Evolutionary conservation across 2,113 vertebrate species (phyloP).

Genomic region (Aphelocoma coerulescens): DNA sequence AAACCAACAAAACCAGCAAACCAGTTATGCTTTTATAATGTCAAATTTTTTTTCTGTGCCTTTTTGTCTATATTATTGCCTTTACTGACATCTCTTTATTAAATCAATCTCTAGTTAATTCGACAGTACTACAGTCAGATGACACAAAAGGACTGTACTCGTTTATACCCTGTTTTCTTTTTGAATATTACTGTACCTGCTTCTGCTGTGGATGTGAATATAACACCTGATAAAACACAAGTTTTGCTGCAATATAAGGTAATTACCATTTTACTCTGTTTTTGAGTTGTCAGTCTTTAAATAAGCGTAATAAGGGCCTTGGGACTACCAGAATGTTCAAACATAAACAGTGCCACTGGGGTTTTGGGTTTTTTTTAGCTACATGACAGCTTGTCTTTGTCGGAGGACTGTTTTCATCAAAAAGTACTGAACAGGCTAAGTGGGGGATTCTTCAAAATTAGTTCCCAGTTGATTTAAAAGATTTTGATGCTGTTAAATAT

Average conservation of each 20-base stretch:
- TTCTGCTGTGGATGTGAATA: slow-evolving; percentile 86
- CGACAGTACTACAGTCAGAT: slow-evolving; percentile 80
- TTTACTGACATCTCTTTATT: neutral
- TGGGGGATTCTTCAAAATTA: neutral
- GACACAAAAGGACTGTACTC: slow-evolving; percentile 72
- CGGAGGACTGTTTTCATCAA: neutral
- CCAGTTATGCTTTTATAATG: neutral
- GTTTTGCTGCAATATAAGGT: slow-evolving; percentile 95
- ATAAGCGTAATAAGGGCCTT: neutral
- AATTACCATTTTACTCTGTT: neutral
- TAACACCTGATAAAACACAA: slow-evolving; percentile 94
- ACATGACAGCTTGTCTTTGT: neutral
- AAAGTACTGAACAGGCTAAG: neutral
- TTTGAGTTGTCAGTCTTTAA: neutral
- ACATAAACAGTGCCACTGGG: neutral
- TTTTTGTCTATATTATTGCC: neutral
- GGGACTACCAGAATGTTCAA: neutral
- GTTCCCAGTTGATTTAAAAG: neutral
- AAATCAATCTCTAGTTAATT: slow-evolving; percentile 76
- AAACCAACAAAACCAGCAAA: neutral
- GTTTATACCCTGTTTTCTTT: slow-evolving; percentile 84
- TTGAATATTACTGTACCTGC: slow-evolving; percentile 84
- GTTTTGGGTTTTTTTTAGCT: neutral
- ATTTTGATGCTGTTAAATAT: neutral
- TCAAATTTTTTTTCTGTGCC: neutral